phyloP scores from a whole-genome alignment of 2,888 invertebrate genomes.

The Girardia tigrina region DNA sequence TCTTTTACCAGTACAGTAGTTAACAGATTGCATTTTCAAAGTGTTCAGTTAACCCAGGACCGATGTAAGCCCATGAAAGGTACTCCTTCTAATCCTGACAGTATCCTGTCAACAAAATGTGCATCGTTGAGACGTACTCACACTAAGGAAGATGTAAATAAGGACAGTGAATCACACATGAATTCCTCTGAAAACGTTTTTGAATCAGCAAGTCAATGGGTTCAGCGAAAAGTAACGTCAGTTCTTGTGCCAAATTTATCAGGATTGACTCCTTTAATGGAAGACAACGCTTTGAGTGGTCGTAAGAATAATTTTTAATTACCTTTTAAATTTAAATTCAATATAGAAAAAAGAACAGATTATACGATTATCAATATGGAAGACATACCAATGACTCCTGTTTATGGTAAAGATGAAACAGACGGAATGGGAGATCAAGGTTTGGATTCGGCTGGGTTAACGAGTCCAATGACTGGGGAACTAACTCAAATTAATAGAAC shows the following conservation, averaged over 20 bases:
- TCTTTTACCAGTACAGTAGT: slow-evolving; percentile 77
- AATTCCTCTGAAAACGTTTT: slow-evolving; percentile 3
- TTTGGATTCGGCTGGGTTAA: neutral
- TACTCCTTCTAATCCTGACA: neutral
- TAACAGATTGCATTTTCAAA: slow-evolving; percentile 72
- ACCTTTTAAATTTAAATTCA: neutral
- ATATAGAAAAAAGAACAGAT: neutral
- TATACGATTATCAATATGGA: slow-evolving; percentile 6
- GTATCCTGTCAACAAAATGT: neutral
- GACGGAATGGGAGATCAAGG: neutral
- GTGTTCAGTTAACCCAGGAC: slow-evolving; percentile 45
- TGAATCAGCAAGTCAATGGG: slow-evolving; percentile 12
- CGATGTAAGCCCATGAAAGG: slow-evolving; percentile 20
- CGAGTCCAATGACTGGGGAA: neutral
- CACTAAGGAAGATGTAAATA: slow-evolving; percentile 12
- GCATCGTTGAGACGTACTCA: neutral
- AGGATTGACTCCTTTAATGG: neutral
- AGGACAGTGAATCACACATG: slow-evolving; percentile 31
- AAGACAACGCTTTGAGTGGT: neutral
- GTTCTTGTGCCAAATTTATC: neutral
- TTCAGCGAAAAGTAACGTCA: neutral
- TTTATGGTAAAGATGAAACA: neutral
- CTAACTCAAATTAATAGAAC: neutral
- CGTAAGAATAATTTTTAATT: neutral
- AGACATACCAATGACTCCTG: neutral